Conservation (phyloP, 2,797 vertebrate species). For the Danionella dracula region DNA sequence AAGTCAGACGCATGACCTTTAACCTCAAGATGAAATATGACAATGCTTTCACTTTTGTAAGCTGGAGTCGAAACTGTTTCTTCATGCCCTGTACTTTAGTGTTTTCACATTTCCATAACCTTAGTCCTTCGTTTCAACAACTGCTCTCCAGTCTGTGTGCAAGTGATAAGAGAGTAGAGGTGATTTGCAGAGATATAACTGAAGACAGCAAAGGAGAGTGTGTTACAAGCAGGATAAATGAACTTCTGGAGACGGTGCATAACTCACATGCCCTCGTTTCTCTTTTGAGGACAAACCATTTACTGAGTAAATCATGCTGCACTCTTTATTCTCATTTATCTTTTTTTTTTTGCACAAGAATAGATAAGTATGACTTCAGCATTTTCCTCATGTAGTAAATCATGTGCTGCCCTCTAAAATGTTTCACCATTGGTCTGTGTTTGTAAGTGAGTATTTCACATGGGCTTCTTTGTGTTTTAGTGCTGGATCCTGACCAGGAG, state of each 20-base stretch:
- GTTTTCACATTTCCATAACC: neutral
- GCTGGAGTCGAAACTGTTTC: neutral
- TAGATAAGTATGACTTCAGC: slow-evolving; percentile 29
- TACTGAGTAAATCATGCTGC: slow-evolving; percentile 18
- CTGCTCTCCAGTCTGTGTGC: neutral
- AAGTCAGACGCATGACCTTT: neutral
- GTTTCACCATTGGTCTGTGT: neutral
- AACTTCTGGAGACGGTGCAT: neutral
- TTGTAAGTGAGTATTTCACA: neutral
- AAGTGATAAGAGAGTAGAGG: neutral
- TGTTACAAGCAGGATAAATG: slow-evolving; percentile 9
- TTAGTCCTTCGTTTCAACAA: neutral
- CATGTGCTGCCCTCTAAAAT: slow-evolving; percentile 3
- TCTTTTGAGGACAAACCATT: slow-evolving; percentile 28
- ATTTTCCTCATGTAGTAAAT: slow-evolving; percentile 20
- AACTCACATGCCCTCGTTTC: slow-evolving; percentile 16
- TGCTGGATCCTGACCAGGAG: slow-evolving; percentile 80
- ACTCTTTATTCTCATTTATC: slow-evolving; percentile 13
- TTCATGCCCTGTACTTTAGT: neutral
- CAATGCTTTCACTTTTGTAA: neutral
- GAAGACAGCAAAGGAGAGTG: neutral
- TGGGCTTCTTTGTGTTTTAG: slow-evolving; percentile 57
- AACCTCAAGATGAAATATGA: neutral
- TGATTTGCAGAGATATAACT: neutral
- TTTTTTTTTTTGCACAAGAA: slow-evolving; percentile 20